phyloP scores from a whole-genome alignment of 2,113 vertebrate genomes.

The Crotalus horridus region DNA sequence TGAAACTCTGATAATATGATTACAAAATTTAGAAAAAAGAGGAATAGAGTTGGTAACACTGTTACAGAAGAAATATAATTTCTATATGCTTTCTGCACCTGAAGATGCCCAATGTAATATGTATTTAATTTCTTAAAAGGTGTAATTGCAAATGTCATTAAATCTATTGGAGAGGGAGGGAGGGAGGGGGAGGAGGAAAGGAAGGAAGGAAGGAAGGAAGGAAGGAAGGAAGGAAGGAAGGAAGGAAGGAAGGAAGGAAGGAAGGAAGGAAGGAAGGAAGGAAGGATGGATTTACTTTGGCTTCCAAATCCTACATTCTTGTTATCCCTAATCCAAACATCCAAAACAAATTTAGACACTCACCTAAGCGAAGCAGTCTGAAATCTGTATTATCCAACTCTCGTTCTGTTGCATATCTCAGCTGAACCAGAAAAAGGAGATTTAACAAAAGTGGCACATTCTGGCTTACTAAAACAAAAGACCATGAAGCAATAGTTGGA shows the following conservation, averaged over 20 bases:
- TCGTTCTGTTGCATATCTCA: constrained; percentile 61
- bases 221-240: too few relatives aligned
- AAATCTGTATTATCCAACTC: constrained; percentile 83
- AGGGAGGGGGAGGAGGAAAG: not conserved
- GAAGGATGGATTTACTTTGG: not conserved
- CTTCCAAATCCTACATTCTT: not conserved
- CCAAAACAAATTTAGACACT: constrained; percentile 27
- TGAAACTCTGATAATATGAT: not conserved
- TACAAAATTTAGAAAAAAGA: not conserved
- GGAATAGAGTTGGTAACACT: not conserved
- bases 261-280: not conserved
- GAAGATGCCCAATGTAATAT: not conserved
- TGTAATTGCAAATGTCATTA: not conserved
- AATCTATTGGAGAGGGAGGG: not conserved
- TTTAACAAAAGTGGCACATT: constrained; percentile 81
- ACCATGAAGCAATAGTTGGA: not conserved
- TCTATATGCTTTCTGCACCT: not conserved
- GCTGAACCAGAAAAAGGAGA: constrained; percentile 80
- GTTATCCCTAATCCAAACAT: not conserved
- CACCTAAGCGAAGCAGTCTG: constrained; percentile 88
- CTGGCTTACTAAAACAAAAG: constrained; percentile 56
- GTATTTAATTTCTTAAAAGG: not conserved
- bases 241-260: too few relatives aligned
- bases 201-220: too few relatives aligned
- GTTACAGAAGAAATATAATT: not conserved